Percentiles rank a stretch among this genome's conserved stretches.
Evolutionary conservation across 2,888 invertebrate species (phyloP).

Genomic region (Lasius fuliginosus): DNA sequence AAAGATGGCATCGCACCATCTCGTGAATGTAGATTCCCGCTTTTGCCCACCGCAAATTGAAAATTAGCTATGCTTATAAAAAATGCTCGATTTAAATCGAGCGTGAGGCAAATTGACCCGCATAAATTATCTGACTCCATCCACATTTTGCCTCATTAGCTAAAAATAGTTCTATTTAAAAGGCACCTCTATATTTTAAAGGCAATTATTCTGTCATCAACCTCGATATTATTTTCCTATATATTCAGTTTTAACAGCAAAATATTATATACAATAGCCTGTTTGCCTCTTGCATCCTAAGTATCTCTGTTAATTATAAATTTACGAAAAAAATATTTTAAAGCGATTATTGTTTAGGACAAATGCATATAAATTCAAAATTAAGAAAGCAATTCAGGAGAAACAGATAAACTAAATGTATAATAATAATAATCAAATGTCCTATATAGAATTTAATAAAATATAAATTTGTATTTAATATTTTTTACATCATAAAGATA

Average conservation of each 20-base stretch:
- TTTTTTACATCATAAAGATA: constrained; percentile 8
- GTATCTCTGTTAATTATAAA: constrained; percentile 3
- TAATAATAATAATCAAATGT: neutral
- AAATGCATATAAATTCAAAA: neutral
- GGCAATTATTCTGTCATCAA: constrained; percentile 29
- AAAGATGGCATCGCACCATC: constrained; percentile 38
- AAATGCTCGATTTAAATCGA: neutral
- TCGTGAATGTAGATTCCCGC: constrained; percentile 27
- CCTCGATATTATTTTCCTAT: constrained; percentile 36
- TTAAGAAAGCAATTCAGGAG: neutral
- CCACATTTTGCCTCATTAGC: constrained; percentile 38
- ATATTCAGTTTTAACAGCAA: neutral
- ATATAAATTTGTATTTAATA: neutral
- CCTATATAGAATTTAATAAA: neutral
- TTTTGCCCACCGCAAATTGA: constrained; percentile 35
- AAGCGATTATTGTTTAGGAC: neutral
- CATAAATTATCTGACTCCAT: constrained; percentile 30
- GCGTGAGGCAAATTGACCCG: neutral
- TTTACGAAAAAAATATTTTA: neutral
- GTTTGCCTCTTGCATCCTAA: constrained; percentile 16
- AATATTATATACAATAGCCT: neutral
- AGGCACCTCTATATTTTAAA: constrained; percentile 10
- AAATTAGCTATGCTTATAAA: constrained; percentile 24
- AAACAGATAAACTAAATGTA: neutral
- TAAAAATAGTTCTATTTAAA: constrained; percentile 31